phyloP scores from a whole-genome alignment of 1,140 invertebrate genomes.

The Drosophila pandora region DNA sequence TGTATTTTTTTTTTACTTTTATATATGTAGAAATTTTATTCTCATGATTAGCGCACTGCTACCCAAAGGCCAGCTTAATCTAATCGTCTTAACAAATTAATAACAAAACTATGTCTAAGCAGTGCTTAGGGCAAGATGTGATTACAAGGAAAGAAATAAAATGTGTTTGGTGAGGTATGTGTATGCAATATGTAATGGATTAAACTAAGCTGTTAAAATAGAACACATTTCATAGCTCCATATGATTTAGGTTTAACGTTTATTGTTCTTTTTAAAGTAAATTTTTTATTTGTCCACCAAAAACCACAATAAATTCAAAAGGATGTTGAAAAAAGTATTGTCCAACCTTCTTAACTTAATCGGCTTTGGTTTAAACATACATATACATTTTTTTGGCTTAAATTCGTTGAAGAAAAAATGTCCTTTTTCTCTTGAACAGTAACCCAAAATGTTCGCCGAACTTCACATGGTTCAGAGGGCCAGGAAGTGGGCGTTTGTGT shows the following conservation, averaged over 20 bases:
- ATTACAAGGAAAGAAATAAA: too few relatives aligned
- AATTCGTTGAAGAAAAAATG: slow-evolving; percentile 8
- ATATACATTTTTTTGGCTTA: slow-evolving; percentile 1
- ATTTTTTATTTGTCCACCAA: not conserved
- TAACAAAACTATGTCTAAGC: too few relatives aligned
- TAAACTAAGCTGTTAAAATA: not conserved
- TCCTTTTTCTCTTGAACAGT: slow-evolving; percentile 3
- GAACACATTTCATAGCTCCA: not conserved
- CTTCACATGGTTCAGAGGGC: not conserved
- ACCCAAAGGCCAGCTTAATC: too few relatives aligned
- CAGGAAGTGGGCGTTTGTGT: slow-evolving; percentile 1
- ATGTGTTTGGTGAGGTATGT: too few relatives aligned
- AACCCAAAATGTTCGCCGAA: slow-evolving; percentile 3
- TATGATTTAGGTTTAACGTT: not conserved
- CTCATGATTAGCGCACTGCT: too few relatives aligned
- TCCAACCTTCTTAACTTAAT: slow-evolving; percentile 31
- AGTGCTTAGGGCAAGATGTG: too few relatives aligned
- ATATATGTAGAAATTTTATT: too few relatives aligned
- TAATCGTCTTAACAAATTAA: too few relatives aligned
- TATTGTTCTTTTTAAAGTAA: not conserved
- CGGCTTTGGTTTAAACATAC: slow-evolving; percentile 23
- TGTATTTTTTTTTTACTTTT: too few relatives aligned
- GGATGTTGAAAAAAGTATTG: slow-evolving; percentile 6
- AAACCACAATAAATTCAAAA: slow-evolving; percentile 7
- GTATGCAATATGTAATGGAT: not conserved